These are phyloP conservation scores for Epinotia ramella DNA, from an alignment of 2,888 invertebrate genomes.

Conservation along the genomic window DNA sequence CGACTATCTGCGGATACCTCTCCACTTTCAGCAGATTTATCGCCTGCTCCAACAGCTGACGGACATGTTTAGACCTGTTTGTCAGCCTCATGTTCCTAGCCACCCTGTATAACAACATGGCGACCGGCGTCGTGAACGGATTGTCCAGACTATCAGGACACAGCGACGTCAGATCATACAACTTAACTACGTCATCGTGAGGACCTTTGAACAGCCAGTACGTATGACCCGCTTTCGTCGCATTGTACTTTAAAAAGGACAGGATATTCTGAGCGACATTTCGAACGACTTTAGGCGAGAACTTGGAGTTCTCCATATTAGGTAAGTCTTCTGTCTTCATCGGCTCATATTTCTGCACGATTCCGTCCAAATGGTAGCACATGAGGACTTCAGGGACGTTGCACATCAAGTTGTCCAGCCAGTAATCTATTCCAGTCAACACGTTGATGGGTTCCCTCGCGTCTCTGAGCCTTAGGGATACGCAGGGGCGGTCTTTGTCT, in stretches of 20 bases:
- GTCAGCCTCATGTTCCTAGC: constrained; percentile 92
- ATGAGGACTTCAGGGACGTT: constrained; percentile 98
- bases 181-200: constrained; percentile 96
- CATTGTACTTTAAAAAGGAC: constrained; percentile 96
- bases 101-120: constrained; percentile 95
- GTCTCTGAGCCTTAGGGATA: constrained; percentile 94
- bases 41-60: constrained; percentile 93
- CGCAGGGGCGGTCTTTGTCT: constrained; percentile 95
- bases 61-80: constrained; percentile 89
- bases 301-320: constrained; percentile 92
- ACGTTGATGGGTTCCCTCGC: constrained; percentile 96
- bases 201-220: constrained; percentile 98
- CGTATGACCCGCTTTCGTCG: constrained; percentile 97
- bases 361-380: constrained; percentile 95
- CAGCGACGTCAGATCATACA: constrained; percentile 96
- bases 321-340: constrained; percentile 98
- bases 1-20: constrained; percentile 94
- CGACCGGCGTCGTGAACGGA: constrained; percentile 97
- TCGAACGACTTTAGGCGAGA: constrained; percentile 94
- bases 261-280: constrained; percentile 98
- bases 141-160: constrained; percentile 91
- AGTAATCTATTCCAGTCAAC: constrained; percentile 94
- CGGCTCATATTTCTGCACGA: constrained; percentile 96
- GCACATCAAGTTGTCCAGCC: constrained; percentile 98
- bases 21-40: constrained; percentile 90